Evolutionary conservation across 2,113 vertebrate species (phyloP).

Genomic region (Melanocharis versteri): DNA sequence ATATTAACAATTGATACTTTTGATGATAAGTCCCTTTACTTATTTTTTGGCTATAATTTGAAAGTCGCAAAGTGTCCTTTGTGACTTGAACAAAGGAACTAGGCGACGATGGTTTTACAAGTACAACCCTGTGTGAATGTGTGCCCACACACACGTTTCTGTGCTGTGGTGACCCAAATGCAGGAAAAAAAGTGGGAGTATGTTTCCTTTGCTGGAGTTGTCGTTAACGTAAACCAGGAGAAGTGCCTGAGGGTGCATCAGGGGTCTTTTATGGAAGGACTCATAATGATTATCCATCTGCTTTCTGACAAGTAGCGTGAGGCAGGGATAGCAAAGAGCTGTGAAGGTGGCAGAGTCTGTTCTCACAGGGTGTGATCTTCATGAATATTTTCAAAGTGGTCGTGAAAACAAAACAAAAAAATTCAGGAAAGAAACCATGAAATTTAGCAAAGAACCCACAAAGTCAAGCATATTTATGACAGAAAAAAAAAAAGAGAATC

Average conservation of each 20-base stretch:
- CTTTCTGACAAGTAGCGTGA: slow-evolving; percentile 41
- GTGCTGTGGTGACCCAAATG: background rate
- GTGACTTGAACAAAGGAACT: background rate
- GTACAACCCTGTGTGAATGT: background rate
- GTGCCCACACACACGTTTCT: background rate
- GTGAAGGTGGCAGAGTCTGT: slow-evolving; percentile 14
- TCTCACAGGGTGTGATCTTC: background rate
- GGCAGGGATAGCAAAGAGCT: background rate
- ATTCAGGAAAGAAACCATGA: background rate
- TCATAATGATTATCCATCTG: slow-evolving; percentile 16
- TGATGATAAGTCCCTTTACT: background rate
- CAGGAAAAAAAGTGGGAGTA: background rate
- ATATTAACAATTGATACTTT: background rate
- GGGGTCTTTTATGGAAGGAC: background rate
- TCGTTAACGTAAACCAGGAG: background rate
- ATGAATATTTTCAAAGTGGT: background rate
- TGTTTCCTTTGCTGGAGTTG: background rate
- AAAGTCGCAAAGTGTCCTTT: background rate
- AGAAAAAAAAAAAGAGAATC: too few relatives aligned
- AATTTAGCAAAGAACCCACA: background rate
- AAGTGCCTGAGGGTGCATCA: background rate
- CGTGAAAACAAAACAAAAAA: background rate
- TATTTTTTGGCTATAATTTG: background rate
- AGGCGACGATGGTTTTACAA: background rate
- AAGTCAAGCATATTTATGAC: background rate